These are phyloP conservation scores for Heliconius eleuchia DNA, from an alignment of 1,140 invertebrate species.

Conservation along the genomic window DNA sequence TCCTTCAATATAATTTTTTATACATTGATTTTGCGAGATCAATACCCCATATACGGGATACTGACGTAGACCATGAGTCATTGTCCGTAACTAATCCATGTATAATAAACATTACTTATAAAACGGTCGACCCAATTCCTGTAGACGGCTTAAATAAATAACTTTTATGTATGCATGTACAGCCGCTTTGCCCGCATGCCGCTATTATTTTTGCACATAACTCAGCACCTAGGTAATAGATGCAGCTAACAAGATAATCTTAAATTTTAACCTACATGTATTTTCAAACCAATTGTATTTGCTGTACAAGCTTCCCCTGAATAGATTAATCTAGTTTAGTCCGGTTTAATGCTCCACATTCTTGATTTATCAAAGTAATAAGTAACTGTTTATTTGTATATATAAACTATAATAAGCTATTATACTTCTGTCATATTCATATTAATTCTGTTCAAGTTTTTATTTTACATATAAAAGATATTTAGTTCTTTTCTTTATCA, in stretches of 20 bases:
- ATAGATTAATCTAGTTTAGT: slow-evolving; percentile 2
- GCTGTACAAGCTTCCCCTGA: not conserved
- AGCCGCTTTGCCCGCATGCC: slow-evolving; percentile 52
- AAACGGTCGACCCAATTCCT: slow-evolving; percentile 59
- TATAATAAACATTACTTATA: slow-evolving; percentile 58
- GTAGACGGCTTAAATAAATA: slow-evolving; percentile 44
- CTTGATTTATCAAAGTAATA: not conserved
- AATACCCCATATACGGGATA: slow-evolving; percentile 51
- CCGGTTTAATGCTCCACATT: slow-evolving; percentile 3
- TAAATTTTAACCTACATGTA: not conserved
- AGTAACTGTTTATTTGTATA: not conserved
- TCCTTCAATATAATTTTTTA: slow-evolving; percentile 45
- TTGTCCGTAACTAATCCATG: slow-evolving; percentile 55
- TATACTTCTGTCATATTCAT: not conserved
- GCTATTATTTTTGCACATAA: slow-evolving; percentile 24
- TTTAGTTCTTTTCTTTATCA: not conserved
- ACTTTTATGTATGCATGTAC: slow-evolving; percentile 48
- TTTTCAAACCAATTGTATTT: not conserved
- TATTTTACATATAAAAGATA: not conserved
- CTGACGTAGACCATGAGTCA: slow-evolving; percentile 67
- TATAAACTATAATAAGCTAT: not conserved
- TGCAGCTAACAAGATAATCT: not conserved
- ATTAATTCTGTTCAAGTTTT: not conserved
- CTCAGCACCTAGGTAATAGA: not conserved
- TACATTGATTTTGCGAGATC: slow-evolving; percentile 47